phyloP scores from a whole-genome alignment of 2,797 vertebrate genomes.

The Halcyon badia region DNA sequence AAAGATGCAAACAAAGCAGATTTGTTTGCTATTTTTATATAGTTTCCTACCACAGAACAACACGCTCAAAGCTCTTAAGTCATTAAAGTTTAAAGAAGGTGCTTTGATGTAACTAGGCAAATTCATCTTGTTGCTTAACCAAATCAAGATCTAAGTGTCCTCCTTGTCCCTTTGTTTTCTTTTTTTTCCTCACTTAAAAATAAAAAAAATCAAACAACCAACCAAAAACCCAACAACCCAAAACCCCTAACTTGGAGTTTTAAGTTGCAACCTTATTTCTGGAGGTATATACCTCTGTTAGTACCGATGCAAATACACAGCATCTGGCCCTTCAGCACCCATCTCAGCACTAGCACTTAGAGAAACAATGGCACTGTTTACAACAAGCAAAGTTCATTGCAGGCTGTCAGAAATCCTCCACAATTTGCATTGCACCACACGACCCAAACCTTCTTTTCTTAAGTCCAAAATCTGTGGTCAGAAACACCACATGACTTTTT shows the following conservation, averaged over 20 bases:
- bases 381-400: accelerated
- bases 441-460: background rate
- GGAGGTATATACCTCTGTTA: background rate
- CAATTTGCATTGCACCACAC: background rate
- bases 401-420: background rate
- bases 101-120: background rate
- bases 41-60: slow-evolving; percentile 17
- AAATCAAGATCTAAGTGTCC: background rate
- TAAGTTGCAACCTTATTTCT: background rate
- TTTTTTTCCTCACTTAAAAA: background rate
- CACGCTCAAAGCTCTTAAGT: background rate
- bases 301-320: background rate
- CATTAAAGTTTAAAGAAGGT: slow-evolving; percentile 1
- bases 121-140: background rate
- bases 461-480: background rate
- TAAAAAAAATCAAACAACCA: background rate
- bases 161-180: accelerated
- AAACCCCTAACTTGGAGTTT: background rate
- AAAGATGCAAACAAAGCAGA: background rate
- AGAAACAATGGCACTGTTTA: background rate
- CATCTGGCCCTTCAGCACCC: background rate
- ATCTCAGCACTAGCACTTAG: background rate
- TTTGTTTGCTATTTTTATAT: slow-evolving; percentile 28
- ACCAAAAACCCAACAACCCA: background rate
- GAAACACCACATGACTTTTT: background rate